Conservation (phyloP, 2,888 invertebrate genomes). For the Melanargia galathea region DNA sequence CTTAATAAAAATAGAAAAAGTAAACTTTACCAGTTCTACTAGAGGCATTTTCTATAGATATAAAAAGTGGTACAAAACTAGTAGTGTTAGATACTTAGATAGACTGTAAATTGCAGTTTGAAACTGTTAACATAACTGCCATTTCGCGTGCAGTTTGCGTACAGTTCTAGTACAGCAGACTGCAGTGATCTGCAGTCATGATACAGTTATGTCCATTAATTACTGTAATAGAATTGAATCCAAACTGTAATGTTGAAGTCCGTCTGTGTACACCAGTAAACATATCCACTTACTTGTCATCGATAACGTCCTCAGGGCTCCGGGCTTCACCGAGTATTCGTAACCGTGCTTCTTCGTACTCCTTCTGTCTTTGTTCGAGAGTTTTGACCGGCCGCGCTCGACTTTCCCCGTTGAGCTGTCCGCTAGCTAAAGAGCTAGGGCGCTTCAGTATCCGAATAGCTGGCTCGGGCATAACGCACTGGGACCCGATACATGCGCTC, state of each 20-base stretch:
- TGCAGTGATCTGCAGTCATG: too few relatives aligned
- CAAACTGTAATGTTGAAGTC: too few relatives aligned
- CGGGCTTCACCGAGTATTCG: conserved; percentile 94
- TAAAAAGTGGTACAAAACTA: neutral
- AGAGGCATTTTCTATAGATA: neutral
- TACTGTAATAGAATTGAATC: too few relatives aligned
- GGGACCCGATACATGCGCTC: conserved; percentile 88
- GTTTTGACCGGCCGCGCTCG: conserved; percentile 89
- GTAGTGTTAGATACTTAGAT: too few relatives aligned
- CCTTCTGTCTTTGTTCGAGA: conserved; percentile 94
- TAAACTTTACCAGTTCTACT: too few relatives aligned
- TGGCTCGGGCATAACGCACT: conserved; percentile 87
- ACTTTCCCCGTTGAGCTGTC: conserved; percentile 83
- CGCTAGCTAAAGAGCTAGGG: conserved; percentile 83
- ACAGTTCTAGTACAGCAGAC: too few relatives aligned
- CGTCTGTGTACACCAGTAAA: neutral
- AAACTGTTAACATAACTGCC: too few relatives aligned
- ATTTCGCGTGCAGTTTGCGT: too few relatives aligned
- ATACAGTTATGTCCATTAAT: too few relatives aligned
- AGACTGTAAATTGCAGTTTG: too few relatives aligned
- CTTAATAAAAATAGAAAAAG: neutral
- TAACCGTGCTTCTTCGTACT: conserved; percentile 95
- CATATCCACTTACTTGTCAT: conserved; percentile 79
- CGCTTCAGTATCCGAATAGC: conserved; percentile 91
- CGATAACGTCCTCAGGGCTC: conserved; percentile 88